These are phyloP conservation scores for Actinia tenebrosa DNA, from an alignment of 64 coral and sea anemone genomes.

Conservation along the genomic window DNA sequence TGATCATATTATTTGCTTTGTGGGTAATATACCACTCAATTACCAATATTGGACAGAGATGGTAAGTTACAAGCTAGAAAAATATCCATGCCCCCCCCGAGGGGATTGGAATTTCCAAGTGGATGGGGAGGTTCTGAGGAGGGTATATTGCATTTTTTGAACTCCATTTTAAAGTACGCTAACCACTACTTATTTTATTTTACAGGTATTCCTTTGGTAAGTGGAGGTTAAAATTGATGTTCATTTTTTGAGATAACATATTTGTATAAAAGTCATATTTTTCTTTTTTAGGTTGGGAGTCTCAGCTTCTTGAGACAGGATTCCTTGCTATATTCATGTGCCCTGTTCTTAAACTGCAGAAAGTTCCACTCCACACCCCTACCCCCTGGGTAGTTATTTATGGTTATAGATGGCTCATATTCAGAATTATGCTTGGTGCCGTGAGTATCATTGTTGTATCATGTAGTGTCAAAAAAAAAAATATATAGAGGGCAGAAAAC, in stretches of 20 bases:
- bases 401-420: slow-evolving; percentile 94
- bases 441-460: slow-evolving; percentile 45
- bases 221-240: background rate
- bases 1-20: slow-evolving; percentile 70
- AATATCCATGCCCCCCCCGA: background rate
- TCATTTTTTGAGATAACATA: background rate
- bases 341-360: slow-evolving; percentile 75
- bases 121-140: background rate
- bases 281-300: slow-evolving; percentile 84
- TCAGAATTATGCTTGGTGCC: slow-evolving; percentile 96
- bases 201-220: slow-evolving; percentile 97
- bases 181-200: slow-evolving; percentile 24
- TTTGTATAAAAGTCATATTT: background rate
- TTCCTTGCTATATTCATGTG: slow-evolving; percentile 97
- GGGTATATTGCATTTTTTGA: background rate
- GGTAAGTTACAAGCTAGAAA: slow-evolving; percentile 37
- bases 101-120: background rate
- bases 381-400: slow-evolving; percentile 79
- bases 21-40: slow-evolving; percentile 96
- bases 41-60: slow-evolving; percentile 90
- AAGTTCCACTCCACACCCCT: slow-evolving; percentile 76
- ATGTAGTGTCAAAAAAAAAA: no score
- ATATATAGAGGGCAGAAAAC: no score
- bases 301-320: slow-evolving; percentile 92
- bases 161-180: background rate